Conservation (phyloP, 2,113 vertebrate species). For the Pteronura brasiliensis region DNA sequence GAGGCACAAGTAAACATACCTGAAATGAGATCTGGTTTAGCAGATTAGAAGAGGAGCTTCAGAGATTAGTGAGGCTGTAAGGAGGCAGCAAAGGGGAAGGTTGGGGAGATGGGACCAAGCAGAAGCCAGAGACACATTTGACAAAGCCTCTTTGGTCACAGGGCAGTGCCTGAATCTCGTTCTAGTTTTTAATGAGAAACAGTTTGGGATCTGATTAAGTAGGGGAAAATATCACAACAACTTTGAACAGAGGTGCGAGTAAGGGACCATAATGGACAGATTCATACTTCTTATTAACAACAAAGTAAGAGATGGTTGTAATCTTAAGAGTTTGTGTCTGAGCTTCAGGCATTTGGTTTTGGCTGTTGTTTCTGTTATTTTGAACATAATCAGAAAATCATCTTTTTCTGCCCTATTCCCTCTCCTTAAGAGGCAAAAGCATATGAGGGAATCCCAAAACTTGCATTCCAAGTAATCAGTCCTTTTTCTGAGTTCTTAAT, state of each 20-base stretch:
- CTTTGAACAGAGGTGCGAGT: neutral
- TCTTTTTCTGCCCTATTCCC: neutral
- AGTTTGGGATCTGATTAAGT: neutral
- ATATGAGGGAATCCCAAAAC: neutral
- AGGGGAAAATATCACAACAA: neutral
- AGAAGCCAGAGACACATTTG: neutral
- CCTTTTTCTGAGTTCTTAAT: neutral
- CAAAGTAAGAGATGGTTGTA: neutral
- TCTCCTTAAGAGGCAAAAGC: neutral
- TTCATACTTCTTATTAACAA: neutral
- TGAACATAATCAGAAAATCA: neutral
- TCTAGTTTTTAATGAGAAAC: neutral
- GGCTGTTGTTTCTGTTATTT: neutral
- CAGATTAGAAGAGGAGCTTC: neutral
- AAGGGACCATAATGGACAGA: neutral
- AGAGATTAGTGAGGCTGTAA: neutral
- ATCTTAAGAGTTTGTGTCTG: neutral
- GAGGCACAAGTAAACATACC: accelerated
- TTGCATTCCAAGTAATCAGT: neutral
- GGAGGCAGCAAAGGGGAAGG: neutral
- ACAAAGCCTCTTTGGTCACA: neutral
- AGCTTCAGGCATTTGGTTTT: neutral
- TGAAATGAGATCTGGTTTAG: neutral
- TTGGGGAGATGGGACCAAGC: accelerated
- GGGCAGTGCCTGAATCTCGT: neutral